Percentiles rank a stretch among this genome's conserved stretches.
These are phyloP conservation scores for Probosciger aterrimus DNA, from an alignment of 2,113 vertebrate species.

Conservation along the genomic window DNA sequence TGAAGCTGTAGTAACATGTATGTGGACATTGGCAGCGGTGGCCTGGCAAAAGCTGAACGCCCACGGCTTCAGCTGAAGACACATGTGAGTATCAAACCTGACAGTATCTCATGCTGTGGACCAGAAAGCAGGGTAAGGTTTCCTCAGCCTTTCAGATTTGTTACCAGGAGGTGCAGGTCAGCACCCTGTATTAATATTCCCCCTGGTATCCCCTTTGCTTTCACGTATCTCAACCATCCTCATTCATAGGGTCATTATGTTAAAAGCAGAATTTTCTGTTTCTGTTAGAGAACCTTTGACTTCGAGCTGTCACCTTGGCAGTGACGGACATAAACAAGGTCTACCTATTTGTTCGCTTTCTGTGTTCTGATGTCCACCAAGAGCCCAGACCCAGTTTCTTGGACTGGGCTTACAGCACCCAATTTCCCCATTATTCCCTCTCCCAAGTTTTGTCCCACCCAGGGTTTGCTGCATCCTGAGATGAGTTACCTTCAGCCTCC, in stretches of 20 bases:
- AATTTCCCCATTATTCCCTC: background rate
- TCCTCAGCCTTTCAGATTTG: background rate
- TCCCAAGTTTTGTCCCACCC: background rate
- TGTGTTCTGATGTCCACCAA: background rate
- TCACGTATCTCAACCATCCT: background rate
- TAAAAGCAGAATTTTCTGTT: background rate
- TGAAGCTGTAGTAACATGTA: background rate
- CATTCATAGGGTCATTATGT: background rate
- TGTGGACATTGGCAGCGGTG: background rate
- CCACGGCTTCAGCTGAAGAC: background rate
- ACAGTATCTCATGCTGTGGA: background rate
- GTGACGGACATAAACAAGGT: background rate
- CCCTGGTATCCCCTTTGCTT: background rate
- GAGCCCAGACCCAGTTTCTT: background rate
- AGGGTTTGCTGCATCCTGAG: background rate
- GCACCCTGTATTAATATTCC: background rate
- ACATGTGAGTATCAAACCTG: background rate
- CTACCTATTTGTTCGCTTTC: background rate
- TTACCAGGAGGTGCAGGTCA: background rate
- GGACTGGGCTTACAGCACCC: background rate
- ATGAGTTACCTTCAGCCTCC: background rate
- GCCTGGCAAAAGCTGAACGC: background rate
- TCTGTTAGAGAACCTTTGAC: background rate
- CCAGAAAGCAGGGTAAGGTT: background rate
- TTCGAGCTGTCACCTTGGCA: background rate